Evolutionary conservation across 2,797 vertebrate genomes (phyloP).

Genomic region (Phalanger gymnotis): DNA sequence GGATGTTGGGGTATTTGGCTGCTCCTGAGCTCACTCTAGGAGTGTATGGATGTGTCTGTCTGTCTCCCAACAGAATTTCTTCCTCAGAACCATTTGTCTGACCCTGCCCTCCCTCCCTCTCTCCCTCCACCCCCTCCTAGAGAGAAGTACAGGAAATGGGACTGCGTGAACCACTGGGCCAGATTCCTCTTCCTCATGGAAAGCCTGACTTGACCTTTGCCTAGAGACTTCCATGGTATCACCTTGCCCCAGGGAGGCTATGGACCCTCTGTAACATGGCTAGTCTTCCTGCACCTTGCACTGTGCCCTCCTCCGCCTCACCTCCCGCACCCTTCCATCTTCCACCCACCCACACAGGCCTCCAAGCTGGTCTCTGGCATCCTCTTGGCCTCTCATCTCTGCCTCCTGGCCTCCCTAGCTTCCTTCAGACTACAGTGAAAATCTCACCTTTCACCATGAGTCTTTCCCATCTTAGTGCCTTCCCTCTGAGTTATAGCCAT

Average conservation of each 20-base stretch:
- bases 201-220: neutral
- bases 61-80: neutral
- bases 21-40: neutral
- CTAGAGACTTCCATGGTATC: too few relatives aligned
- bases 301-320: too few relatives aligned
- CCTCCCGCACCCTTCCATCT: too few relatives aligned
- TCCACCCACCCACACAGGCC: neutral
- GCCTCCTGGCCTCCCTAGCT: too few relatives aligned
- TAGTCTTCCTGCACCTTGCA: neutral
- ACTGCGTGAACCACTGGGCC: neutral
- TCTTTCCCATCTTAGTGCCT: too few relatives aligned
- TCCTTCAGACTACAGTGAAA: too few relatives aligned
- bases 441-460: too few relatives aligned
- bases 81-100: neutral
- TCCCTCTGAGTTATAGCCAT: too few relatives aligned
- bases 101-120: neutral
- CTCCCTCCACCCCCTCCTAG: neutral
- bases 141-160: neutral
- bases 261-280: neutral
- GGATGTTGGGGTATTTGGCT: neutral
- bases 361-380: neutral
- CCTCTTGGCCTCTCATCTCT: too few relatives aligned
- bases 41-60: neutral
- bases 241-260: neutral
- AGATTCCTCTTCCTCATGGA: neutral